A percentile compares a stretch with the other conserved stretches of the same genome.
Conservation (phyloP, 2,888 invertebrate genomes). For the Eueremaeus valkanovi region DNA sequence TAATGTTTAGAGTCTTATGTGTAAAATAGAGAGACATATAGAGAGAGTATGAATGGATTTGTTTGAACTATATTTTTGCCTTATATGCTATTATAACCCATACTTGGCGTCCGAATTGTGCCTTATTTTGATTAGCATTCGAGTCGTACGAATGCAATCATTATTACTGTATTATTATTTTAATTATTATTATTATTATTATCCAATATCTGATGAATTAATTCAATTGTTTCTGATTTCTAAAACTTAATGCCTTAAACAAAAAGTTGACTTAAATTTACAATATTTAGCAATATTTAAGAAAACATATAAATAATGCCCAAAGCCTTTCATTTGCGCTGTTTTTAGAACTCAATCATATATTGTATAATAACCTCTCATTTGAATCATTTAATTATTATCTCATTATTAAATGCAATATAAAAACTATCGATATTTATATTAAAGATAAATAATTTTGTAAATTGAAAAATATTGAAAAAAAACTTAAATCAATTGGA, state of each 20-base stretch:
- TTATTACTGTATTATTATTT: not conserved
- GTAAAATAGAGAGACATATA: not conserved
- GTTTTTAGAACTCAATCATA: not conserved
- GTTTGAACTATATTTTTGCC: not conserved
- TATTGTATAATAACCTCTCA: not conserved
- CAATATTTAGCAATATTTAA: slow-evolving; percentile 24
- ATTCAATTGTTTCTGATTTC: no score
- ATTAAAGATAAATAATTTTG: not conserved
- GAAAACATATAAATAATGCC: not conserved
- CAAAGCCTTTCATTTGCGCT: slow-evolving; percentile 10
- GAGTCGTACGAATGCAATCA: not conserved
- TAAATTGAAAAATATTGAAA: no score
- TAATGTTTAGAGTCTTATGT: no score
- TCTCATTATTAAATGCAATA: not conserved
- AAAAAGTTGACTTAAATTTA: not conserved
- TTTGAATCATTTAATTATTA: not conserved
- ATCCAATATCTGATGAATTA: no score
- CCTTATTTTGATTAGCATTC: not conserved
- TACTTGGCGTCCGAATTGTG: slow-evolving; percentile 13
- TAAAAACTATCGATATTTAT: not conserved
- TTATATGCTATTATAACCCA: not conserved
- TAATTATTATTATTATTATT: not conserved
- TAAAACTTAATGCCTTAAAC: no score
- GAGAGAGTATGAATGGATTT: not conserved
- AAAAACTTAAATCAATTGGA: no score